phyloP scores from a whole-genome alignment of 2,113 vertebrate species.

The Lophura nycthemera region DNA sequence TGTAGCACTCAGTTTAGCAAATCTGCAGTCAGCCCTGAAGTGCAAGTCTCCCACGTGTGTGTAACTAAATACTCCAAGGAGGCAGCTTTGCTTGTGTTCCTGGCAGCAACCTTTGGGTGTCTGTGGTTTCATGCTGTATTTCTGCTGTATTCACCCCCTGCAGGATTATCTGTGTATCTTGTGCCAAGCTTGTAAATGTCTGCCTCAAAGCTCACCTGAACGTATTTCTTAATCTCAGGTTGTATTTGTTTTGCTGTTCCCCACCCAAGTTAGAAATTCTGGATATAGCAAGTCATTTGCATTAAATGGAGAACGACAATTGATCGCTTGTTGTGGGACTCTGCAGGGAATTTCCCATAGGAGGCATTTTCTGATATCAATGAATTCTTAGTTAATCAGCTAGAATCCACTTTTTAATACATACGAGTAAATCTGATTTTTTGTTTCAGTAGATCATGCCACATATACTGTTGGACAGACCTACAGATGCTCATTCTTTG shows the following conservation, averaged over 20 bases:
- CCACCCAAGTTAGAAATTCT: neutral
- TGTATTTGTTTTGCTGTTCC: neutral
- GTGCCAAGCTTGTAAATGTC: neutral
- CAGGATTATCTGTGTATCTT: neutral
- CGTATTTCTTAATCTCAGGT: neutral
- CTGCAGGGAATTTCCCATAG: neutral
- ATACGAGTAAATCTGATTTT: neutral
- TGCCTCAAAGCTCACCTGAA: neutral
- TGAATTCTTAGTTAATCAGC: neutral
- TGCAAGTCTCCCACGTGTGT: neutral
- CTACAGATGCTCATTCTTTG: neutral
- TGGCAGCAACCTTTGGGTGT: neutral
- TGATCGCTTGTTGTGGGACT: neutral
- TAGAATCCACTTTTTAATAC: neutral
- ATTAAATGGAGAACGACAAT: neutral
- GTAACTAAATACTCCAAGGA: neutral
- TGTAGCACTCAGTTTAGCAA: neutral
- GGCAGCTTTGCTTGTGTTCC: neutral
- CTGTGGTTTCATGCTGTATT: fast-evolving
- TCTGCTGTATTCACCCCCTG: neutral
- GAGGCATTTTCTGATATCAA: neutral
- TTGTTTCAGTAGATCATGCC: neutral
- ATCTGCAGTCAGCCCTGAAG: neutral
- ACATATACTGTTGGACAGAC: neutral
- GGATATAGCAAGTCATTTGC: neutral